phyloP scores from a whole-genome alignment of 2,888 invertebrate species.

The Conus canariensis region DNA sequence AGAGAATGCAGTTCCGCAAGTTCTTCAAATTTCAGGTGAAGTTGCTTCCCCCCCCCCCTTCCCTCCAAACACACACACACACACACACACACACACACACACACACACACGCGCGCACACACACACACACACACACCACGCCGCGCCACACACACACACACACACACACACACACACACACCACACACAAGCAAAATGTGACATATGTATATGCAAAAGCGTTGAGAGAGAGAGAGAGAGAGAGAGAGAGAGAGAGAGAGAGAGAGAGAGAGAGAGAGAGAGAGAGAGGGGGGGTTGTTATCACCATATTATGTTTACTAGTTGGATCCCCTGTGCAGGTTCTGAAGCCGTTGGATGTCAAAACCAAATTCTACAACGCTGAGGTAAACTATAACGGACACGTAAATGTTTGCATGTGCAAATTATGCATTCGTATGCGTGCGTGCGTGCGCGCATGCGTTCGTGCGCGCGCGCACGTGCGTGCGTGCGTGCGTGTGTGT shows the following conservation, averaged over 20 bases:
- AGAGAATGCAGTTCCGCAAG: constrained; percentile 92
- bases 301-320: neutral
- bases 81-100: no score
- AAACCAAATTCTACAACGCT: constrained; percentile 98
- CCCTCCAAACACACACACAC: no score
- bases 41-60: neutral
- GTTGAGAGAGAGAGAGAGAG: no score
- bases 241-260: no score
- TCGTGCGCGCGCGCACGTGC: neutral
- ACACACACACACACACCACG: no score
- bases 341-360: constrained; percentile 97
- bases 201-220: no score
- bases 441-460: neutral
- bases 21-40: constrained; percentile 93
- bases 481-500: neutral
- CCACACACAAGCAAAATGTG: no score
- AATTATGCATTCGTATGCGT: neutral
- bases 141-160: no score
- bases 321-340: constrained; percentile 83
- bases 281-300: no score
- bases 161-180: no score
- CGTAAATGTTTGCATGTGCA: neutral
- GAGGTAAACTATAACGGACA: constrained; percentile 81
- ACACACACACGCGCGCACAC: no score
- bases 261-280: no score